Evolutionary conservation across 1,140 invertebrate species (phyloP), one percentile per base, ranked within the genome.

Genomic region (Drosophila pseudoobscura): DNA sequence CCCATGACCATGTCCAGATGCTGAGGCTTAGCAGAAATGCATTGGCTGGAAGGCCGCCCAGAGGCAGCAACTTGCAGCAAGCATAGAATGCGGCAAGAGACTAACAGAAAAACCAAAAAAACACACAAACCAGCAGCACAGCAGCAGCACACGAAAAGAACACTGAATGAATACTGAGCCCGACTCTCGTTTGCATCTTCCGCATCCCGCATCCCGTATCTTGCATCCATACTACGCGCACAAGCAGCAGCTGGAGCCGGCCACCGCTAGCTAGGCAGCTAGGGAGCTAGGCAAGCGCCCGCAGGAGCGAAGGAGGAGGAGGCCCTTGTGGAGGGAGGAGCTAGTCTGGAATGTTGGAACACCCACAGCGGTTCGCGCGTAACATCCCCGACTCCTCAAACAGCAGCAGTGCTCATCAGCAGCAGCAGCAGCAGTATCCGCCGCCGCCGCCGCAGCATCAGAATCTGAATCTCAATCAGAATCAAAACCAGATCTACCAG

Each of bases 311-410:
- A 11, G 35, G 11, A 39, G 35, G 11, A 39, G 35, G 35, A 39
- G 35, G 35, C 65, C 51, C 52, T 77, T 72, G 64, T 70, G 80
- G 63, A 69, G 69, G 75, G 80, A 78, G 80, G 75, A 83, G 74
- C 71, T 72, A 39, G 70, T 83, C 75, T 89, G 90, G 90, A 91
- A 91, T 91, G 90, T 91, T 91, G 90, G 90, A 91, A 90, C 90
- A 91, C 78, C 90, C 90, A 83, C 90, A 91, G 82, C 79, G 89
- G 78, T 91, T 91, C 46, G 78, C 87, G 72, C 90, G 90, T 68
- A 91, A 89, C 79, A 90, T 91, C 90, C 90, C 90, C 83, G 90
- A 91, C 80, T 90, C 90, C 89, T 90, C 88, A 63, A 65, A 64
- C 75, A 89, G 60, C 55, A 80, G 53, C 85, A 80, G 17, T 73